Evolutionary conservation across 2,888 invertebrate genomes (phyloP).

Genomic region (Elaeidobius kamerunicus): DNA sequence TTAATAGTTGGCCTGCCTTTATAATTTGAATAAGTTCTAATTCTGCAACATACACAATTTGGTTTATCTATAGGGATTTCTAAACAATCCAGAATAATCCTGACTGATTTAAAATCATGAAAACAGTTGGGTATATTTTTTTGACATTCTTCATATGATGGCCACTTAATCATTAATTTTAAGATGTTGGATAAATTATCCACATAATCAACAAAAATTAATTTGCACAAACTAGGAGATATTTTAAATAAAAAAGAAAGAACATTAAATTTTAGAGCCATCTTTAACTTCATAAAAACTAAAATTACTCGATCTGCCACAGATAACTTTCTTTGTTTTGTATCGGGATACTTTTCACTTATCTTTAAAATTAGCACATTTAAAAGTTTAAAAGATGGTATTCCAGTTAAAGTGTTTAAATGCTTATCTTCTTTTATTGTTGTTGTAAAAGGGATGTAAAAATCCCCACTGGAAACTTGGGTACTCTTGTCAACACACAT

Average conservation of each 20-base stretch:
- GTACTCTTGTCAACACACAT: neutral
- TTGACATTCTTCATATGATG: neutral
- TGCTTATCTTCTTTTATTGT: neutral
- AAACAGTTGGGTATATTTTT: constrained; percentile 3
- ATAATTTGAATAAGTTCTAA: constrained; percentile 21
- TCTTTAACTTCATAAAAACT: neutral
- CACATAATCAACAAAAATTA: neutral
- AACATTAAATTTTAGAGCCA: neutral
- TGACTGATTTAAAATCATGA: neutral
- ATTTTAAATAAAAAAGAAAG: neutral
- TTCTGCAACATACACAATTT: constrained; percentile 15
- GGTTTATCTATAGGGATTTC: neutral
- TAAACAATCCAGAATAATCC: neutral
- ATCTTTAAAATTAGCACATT: neutral
- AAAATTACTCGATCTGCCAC: neutral
- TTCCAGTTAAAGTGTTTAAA: neutral
- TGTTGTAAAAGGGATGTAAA: neutral
- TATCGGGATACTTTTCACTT: neutral
- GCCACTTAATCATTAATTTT: neutral
- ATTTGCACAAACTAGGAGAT: neutral
- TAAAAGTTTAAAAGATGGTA: neutral
- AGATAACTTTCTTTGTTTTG: neutral
- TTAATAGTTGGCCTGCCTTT: constrained; percentile 12
- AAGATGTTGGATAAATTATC: neutral
- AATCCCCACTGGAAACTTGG: neutral